Evolutionary conservation across 2,113 vertebrate genomes (phyloP).

Genomic region (Rhineura floridana): DNA sequence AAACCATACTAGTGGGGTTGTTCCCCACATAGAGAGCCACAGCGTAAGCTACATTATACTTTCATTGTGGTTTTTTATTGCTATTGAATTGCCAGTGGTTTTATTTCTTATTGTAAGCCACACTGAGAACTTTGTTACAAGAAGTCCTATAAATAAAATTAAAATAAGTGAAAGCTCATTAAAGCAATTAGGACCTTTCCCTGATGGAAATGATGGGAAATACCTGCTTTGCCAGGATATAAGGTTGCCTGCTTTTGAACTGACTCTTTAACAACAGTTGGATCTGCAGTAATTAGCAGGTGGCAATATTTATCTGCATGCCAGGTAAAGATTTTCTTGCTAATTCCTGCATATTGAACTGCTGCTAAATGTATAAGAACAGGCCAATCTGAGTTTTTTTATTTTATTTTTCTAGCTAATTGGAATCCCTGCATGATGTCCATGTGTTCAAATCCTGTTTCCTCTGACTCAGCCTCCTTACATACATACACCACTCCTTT

Average conservation of each 20-base stretch:
- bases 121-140: background rate
- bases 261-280: background rate
- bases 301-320: background rate
- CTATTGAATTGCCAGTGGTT: background rate
- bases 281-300: background rate
- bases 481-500: background rate
- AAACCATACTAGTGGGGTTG: too few relatives aligned
- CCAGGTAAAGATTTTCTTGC: background rate
- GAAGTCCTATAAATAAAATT: background rate
- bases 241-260: background rate
- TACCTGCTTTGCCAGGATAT: background rate
- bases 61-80: background rate
- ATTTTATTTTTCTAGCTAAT: background rate
- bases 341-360: background rate
- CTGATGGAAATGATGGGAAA: background rate
- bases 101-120: background rate
- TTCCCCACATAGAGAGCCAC: too few relatives aligned
- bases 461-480: background rate
- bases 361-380: background rate
- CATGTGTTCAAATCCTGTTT: background rate
- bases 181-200: background rate
- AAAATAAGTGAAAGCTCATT: background rate
- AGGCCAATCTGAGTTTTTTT: background rate
- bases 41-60: too few relatives aligned
- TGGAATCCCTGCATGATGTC: background rate